phyloP scores from a whole-genome alignment of 1,140 invertebrate genomes.

The Caerostris darwini region DNA sequence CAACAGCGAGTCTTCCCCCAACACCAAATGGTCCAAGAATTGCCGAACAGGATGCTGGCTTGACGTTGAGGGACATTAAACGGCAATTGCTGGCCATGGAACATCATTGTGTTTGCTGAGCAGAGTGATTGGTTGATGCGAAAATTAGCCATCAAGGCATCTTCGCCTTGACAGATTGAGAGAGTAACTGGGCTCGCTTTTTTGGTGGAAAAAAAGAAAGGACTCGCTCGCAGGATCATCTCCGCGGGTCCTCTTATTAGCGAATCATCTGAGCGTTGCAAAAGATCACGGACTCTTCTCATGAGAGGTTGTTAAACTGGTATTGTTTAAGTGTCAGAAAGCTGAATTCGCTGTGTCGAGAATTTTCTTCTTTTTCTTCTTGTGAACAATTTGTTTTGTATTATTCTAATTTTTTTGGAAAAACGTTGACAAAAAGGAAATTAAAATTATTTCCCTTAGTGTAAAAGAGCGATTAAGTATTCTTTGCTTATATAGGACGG shows the following conservation, averaged over 20 bases:
- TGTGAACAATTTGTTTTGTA: too few species aligned
- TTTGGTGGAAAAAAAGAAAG: not conserved
- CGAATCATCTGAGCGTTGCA: constrained; percentile 29
- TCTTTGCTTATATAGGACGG: too few species aligned
- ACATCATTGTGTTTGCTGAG: constrained; percentile 53
- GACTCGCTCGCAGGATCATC: not conserved
- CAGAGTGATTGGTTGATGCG: constrained; percentile 31
- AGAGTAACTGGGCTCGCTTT: not conserved
- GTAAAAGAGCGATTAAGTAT: too few species aligned
- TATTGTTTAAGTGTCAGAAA: not conserved
- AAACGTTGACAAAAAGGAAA: too few species aligned
- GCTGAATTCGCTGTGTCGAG: not conserved
- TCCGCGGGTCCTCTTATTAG: constrained; percentile 45
- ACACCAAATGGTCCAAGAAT: not conserved
- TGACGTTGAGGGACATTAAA: constrained; percentile 53
- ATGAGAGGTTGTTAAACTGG: constrained; percentile 2
- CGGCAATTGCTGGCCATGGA: constrained; percentile 58
- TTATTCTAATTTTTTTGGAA: too few species aligned
- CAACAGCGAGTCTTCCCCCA: not conserved
- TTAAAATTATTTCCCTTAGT: too few species aligned
- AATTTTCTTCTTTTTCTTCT: too few species aligned
- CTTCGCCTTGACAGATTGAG: constrained; percentile 2
- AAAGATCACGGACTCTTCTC: not conserved
- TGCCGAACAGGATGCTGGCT: constrained; percentile 42
- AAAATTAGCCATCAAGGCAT: constrained; percentile 41